Base-by-base conservation (phyloP, 1,140 invertebrate species). In the Globodera rostochiensis region DNA sequence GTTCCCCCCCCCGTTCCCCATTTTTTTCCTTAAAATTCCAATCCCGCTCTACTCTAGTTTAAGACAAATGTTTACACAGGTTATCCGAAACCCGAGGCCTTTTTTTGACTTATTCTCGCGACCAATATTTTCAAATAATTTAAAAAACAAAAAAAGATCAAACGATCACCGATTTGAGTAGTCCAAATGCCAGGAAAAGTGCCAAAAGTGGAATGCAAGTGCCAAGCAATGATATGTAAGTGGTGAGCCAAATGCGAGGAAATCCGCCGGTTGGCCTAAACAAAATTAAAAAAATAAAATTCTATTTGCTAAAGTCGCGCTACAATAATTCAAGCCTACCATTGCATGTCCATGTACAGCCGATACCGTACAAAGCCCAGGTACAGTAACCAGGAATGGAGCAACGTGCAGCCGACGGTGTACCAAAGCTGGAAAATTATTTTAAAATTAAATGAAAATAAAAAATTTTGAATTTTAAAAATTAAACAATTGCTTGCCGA, bases 301-400 rank as follows among this genome's bases (percentile, higher is more conserved):
- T 11, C 19, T 1, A 60, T 60, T 60, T n/a, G 19, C 15, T 0
- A 60, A 6, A 60, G 11, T 60, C 11, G 19, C 11, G 11, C 50
- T 4, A 53, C 11, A 15, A 36, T 71, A 19, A 21, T 71, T 36
- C 19, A 19, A 21, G 11, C 15, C 11, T 19, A 60, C 88, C 88
- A 89, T 83, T 89, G 89, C 21, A 89, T 87, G 53, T 89, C 88
- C 49, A 82, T 87, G 71, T 89, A 89, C 8, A 89, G 80, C 49
- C 82, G 82, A 74, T 88, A 89, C 45, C 88, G 84, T 77, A 87
- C 84, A 74, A 89, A 86, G 60, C 86, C 88, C 60, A 89, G 70
- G 74, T 88, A 89, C 36, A 90, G 79, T 13, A 89, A 75, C 66
- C 89, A 89, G 19, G 70, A 64, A 79, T 90, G 88, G 0, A 89